Conservation (phyloP, 35 echinoderm and acorn worm species). For the Lytechinus pictus region DNA sequence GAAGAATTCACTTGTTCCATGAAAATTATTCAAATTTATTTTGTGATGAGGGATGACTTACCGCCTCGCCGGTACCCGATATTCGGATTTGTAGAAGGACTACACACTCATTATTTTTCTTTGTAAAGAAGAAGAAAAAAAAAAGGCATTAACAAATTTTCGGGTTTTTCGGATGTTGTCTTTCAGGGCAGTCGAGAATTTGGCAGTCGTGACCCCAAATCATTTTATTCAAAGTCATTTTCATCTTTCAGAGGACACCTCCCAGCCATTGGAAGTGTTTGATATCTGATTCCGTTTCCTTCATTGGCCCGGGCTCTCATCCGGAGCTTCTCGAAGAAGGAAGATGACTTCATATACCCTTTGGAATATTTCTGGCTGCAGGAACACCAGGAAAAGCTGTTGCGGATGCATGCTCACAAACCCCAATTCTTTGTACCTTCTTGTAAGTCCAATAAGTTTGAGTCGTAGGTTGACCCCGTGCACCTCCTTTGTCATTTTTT, state of each 20-base stretch:
- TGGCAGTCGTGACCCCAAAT: neutral
- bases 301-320: neutral
- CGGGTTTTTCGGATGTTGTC: neutral
- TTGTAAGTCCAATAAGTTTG: no score
- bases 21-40: no score
- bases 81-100: neutral
- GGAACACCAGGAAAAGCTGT: neutral
- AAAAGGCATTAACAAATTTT: neutral
- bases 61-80: no score
- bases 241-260: neutral
- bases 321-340: slow-evolving; percentile 15
- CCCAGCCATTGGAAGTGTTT: slow-evolving; percentile 8
- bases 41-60: no score
- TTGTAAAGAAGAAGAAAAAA: neutral
- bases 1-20: no score
- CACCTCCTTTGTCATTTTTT: no score
- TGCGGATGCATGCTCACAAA: neutral
- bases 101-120: neutral
- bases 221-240: neutral
- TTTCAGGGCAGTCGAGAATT: neutral
- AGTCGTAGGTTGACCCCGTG: no score
- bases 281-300: slow-evolving; percentile 11
- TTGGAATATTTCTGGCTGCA: neutral
- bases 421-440: neutral
- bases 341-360: slow-evolving; percentile 18